phyloP scores from a whole-genome alignment of 2,888 invertebrate species.

The Pemphredon lugubris region DNA sequence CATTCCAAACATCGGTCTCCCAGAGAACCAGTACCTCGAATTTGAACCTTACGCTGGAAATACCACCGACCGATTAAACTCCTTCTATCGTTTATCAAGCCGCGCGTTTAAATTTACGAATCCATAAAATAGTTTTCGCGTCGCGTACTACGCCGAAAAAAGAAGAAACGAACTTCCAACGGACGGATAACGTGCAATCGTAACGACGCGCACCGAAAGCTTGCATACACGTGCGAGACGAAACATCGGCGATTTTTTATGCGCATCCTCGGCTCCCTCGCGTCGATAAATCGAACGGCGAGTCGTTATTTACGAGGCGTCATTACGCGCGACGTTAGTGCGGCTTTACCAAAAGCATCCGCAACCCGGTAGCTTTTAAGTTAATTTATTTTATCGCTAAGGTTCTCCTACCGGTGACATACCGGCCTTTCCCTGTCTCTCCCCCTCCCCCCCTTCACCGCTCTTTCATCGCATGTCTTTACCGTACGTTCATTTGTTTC shows the following conservation, averaged over 20 bases:
- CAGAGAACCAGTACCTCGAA: too few relatives aligned
- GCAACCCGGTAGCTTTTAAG: conserved; percentile 75
- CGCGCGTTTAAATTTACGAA: too few relatives aligned
- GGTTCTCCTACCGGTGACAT: conserved; percentile 66
- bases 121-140: too few relatives aligned
- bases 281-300: conserved; percentile 70
- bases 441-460: conserved; percentile 41
- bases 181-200: conserved; percentile 20
- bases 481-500: conserved; percentile 6
- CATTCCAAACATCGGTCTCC: too few relatives aligned
- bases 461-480: conserved; percentile 11
- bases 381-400: conserved; percentile 79
- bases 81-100: too few relatives aligned
- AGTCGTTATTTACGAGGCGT: conserved; percentile 75
- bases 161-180: conserved; percentile 6
- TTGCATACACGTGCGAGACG: background rate
- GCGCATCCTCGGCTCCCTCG: conserved; percentile 10
- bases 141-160: too few relatives aligned
- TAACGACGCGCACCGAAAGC: conserved; percentile 12
- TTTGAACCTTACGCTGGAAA: too few relatives aligned
- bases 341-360: conserved; percentile 56
- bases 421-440: conserved; percentile 47
- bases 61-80: too few relatives aligned
- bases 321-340: conserved; percentile 65
- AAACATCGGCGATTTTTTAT: conserved; percentile 21